Base-by-base conservation (phyloP, 2,888 invertebrate genomes). In the Suillia variegata region DNA sequence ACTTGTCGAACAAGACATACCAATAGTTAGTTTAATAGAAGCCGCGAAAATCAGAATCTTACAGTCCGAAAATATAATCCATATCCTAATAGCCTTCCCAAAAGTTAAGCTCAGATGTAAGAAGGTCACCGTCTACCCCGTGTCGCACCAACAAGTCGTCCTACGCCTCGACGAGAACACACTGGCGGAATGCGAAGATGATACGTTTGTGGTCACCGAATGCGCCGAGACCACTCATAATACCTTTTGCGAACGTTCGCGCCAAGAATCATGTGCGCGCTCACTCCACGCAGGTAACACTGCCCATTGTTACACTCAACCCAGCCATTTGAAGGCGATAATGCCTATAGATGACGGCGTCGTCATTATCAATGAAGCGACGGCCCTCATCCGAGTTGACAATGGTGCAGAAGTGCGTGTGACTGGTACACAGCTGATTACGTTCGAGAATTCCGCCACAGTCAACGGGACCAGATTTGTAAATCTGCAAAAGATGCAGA, bases 91-190 rank as follows among this genome's bases (percentile, higher is more conserved):
- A 42, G 15, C 33, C 13, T 33, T 10, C 13, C 33, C 33, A 33
- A 33, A 13, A 38, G 12, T 38, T 38, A 10, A 38, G 12, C 17
- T 3, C 10, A 38, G 38, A 10, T 38, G 38, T 17, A 2, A 38
- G 10, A 38, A 38, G 12, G 38, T 38, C 38, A 2, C 38, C 12
- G 38, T 38, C 12, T 38, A 38, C 12, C 38, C 38, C 12, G 38
- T 38, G 3, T 38, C 38, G 2, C 38, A 38, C 38, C 38, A 38
- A 38, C 38, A 38, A 38, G 17, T 10, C 38, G 34, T 34, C 15
- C 26, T 58, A 21, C 50, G 38, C 24, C 54, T 58, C 26, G 49
- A 54, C 22, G 58, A 58, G 24, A 33, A 58, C 58, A 26, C 56
- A 20, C 17, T 56, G 49, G 56, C 49, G 21, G 56, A 56, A 56